Evolutionary conservation across 2,113 vertebrate genomes (phyloP).

Genomic region (Condylura cristata): DNA sequence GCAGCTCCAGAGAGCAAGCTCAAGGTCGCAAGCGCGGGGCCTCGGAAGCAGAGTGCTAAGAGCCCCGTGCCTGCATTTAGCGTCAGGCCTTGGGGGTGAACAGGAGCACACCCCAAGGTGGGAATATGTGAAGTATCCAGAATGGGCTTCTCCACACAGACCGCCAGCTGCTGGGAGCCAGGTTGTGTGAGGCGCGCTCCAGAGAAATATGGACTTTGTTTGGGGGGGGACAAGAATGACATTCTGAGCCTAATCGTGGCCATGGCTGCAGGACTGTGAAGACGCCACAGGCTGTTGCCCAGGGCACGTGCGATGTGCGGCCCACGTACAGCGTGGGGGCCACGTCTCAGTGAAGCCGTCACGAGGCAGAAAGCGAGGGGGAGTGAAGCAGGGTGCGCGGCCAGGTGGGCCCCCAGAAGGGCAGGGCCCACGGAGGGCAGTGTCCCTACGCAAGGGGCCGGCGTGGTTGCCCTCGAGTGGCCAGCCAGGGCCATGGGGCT

Average conservation of each 20-base stretch:
- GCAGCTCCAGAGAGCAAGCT: neutral
- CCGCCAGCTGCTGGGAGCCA: neutral
- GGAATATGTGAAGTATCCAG: neutral
- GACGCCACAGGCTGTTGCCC: fast-evolving
- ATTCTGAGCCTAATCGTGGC: fast-evolving
- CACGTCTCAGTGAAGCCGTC: neutral
- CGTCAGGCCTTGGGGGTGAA: fast-evolving
- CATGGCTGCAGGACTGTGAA: fast-evolving
- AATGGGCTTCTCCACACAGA: neutral
- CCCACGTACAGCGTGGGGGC: fast-evolving
- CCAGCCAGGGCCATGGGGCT: neutral
- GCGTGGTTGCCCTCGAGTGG: fast-evolving
- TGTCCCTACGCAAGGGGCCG: neutral
- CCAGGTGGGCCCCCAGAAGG: neutral
- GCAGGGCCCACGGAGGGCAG: neutral
- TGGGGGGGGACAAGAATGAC: neutral
- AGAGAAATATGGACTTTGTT: fast-evolving
- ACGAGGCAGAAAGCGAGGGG: fast-evolving
- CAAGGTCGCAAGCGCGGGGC: neutral
- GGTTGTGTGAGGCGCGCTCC: neutral
- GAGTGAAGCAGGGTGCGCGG: fast-evolving
- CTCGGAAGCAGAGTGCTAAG: too few relatives aligned
- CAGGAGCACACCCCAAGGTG: too few relatives aligned
- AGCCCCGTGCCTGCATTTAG: neutral
- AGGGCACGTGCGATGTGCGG: fast-evolving